Percentiles rank a stretch among this genome's conserved stretches.
These are phyloP conservation scores for Phoxinus phoxinus DNA, from an alignment of 2,113 vertebrate genomes.

Conservation along the genomic window DNA sequence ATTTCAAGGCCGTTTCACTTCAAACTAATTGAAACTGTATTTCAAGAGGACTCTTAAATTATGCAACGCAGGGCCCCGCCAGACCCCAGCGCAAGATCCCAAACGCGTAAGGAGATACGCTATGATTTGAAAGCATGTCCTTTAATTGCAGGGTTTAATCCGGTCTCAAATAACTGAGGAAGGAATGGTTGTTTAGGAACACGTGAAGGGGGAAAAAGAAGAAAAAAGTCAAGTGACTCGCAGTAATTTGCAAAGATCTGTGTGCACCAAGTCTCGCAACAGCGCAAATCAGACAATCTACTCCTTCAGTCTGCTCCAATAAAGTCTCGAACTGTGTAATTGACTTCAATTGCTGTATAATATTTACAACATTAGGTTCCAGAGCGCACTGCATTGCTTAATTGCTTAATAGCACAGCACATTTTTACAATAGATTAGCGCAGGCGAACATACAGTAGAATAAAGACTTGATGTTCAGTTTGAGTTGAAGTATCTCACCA, in stretches of 20 bases:
- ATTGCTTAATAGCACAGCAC: background rate
- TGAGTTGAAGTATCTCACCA: slow-evolving; percentile 1
- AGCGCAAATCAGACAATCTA: background rate
- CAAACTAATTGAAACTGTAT: slow-evolving; percentile 30
- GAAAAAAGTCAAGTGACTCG: background rate
- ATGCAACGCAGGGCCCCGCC: slow-evolving; percentile 35
- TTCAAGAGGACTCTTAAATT: slow-evolving; percentile 56
- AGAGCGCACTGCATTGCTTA: slow-evolving; percentile 3
- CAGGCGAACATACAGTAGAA: background rate
- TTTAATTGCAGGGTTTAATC: background rate
- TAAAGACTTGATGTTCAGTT: slow-evolving; percentile 3
- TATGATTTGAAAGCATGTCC: background rate
- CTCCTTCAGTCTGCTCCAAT: background rate
- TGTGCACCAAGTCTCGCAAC: background rate
- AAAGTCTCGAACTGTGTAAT: background rate
- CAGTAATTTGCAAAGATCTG: background rate
- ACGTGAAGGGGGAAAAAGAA: background rate
- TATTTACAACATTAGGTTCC: slow-evolving; percentile 1
- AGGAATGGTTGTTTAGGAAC: background rate
- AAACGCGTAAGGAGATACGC: slow-evolving; percentile 4
- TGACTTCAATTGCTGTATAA: slow-evolving; percentile 1
- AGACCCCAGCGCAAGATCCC: slow-evolving; percentile 34
- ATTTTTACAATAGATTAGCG: background rate
- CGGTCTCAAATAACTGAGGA: background rate
- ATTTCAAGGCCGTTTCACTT: slow-evolving; percentile 43